phyloP scores from a whole-genome alignment of 2,888 invertebrate species.

The Busseola fusca region DNA sequence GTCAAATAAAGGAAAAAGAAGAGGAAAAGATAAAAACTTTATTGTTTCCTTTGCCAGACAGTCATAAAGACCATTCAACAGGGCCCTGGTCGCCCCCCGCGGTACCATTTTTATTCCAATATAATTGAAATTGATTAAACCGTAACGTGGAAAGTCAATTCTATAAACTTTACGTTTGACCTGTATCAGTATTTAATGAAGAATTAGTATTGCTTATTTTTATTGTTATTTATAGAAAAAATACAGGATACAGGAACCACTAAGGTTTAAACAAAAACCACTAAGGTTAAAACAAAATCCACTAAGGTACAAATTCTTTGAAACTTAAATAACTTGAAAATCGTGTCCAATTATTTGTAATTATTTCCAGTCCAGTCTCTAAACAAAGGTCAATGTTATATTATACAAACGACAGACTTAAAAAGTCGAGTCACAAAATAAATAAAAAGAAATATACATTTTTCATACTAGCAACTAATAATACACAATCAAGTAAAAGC shows the following conservation, averaged over 20 bases:
- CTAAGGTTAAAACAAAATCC: no score
- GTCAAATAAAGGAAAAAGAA: constrained; percentile 39
- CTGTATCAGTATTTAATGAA: constrained; percentile 5
- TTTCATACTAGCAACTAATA: background rate
- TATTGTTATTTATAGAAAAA: no score
- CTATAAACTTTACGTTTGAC: constrained; percentile 13
- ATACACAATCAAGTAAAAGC: constrained; percentile 4
- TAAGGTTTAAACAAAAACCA: no score
- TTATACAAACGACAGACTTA: background rate
- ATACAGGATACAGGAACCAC: no score
- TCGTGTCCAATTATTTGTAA: constrained; percentile 1
- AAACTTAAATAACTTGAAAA: no score
- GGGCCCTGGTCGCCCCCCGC: constrained; percentile 12
- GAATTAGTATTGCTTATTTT: constrained; percentile 30
- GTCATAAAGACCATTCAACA: constrained; percentile 34
- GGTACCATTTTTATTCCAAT: constrained; percentile 39
- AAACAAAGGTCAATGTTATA: background rate
- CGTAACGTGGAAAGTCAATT: constrained; percentile 31
- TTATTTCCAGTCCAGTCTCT: constrained; percentile 2
- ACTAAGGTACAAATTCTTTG: no score
- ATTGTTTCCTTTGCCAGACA: constrained; percentile 43
- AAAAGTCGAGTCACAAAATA: background rate
- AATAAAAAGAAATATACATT: background rate
- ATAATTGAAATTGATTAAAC: constrained; percentile 52
- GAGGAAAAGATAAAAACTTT: constrained; percentile 39